A percentile compares a stretch with the other conserved stretches of the same genome.
These are phyloP conservation scores for Physocephala rufipes DNA, from an alignment of 2,888 invertebrate species.

Conservation along the genomic window DNA sequence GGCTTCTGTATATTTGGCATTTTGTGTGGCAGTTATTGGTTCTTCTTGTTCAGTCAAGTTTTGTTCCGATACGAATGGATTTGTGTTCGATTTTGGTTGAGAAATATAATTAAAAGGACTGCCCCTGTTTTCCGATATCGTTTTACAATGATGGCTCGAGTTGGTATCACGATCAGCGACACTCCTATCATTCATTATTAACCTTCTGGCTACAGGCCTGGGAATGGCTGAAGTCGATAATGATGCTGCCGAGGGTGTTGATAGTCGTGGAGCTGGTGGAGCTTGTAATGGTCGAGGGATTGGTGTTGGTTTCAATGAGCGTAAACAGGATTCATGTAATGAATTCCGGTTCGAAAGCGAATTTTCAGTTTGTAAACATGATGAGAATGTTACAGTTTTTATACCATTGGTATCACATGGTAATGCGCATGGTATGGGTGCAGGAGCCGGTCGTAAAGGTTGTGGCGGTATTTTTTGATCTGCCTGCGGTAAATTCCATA, in stretches of 20 bases:
- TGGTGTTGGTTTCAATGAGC: slow-evolving; percentile 38
- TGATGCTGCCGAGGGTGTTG: slow-evolving; percentile 50
- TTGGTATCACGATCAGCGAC: neutral
- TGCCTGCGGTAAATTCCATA: slow-evolving; percentile 62
- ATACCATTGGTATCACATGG: slow-evolving; percentile 44
- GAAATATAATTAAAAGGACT: slow-evolving; percentile 42
- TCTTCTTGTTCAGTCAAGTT: slow-evolving; percentile 15
- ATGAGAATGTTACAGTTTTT: slow-evolving; percentile 58
- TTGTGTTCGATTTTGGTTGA: slow-evolving; percentile 59
- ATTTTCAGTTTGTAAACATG: slow-evolving; percentile 44
- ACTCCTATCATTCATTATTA: slow-evolving; percentile 27
- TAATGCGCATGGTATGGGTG: slow-evolving; percentile 50
- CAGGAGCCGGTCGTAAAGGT: slow-evolving; percentile 72
- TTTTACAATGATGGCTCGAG: neutral
- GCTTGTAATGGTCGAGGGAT: slow-evolving; percentile 56
- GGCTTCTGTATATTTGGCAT: slow-evolving; percentile 39
- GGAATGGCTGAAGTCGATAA: slow-evolving; percentile 58
- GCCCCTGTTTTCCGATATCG: neutral
- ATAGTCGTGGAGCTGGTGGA: slow-evolving; percentile 50
- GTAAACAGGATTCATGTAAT: slow-evolving; percentile 42
- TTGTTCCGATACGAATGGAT: slow-evolving; percentile 57
- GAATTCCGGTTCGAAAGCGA: slow-evolving; percentile 37
- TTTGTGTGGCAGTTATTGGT: slow-evolving; percentile 49
- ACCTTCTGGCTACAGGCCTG: slow-evolving; percentile 61
- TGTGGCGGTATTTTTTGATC: slow-evolving; percentile 72